phyloP scores from a whole-genome alignment of 2,113 vertebrate genomes.

The Hippocampus comes region DNA sequence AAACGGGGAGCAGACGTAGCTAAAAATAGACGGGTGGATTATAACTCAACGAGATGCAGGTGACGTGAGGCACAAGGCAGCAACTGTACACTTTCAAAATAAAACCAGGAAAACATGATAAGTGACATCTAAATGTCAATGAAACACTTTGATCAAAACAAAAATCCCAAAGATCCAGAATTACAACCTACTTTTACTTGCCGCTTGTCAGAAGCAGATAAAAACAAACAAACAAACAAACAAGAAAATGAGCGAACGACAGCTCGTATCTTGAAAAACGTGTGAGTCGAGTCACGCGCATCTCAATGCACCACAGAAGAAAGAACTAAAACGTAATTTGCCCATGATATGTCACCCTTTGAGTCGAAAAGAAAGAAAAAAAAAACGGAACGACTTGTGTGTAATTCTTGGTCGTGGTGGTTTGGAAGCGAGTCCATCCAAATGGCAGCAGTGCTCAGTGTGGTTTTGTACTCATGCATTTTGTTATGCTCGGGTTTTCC shows the following conservation, averaged over 20 bases:
- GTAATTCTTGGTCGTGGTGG: not conserved
- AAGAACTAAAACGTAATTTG: not conserved
- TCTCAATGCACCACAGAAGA: not conserved
- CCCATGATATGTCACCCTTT: not conserved
- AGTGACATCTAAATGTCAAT: not conserved
- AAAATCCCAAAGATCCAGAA: too few relatives aligned
- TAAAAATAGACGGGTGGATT: not conserved
- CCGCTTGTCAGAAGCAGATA: too few relatives aligned
- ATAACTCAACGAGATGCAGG: not conserved
- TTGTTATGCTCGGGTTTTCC: not conserved
- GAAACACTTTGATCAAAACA: not conserved
- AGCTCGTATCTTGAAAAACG: too few relatives aligned
- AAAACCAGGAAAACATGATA: not conserved
- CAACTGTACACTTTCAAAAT: not conserved
- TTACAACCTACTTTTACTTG: too few relatives aligned
- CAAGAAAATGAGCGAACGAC: too few relatives aligned
- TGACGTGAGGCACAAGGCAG: not conserved
- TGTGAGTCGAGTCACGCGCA: too few relatives aligned
- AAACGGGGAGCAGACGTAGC: not conserved
- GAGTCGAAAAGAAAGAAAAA: not conserved
- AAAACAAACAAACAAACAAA: too few relatives aligned
- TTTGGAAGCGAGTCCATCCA: not conserved
- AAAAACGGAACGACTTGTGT: not conserved
- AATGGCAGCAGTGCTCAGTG: not conserved
- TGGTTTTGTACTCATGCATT: conserved; percentile 4